phyloP scores from a whole-genome alignment of 64 coral and sea anemone species.

The Acropora tenuis region DNA sequence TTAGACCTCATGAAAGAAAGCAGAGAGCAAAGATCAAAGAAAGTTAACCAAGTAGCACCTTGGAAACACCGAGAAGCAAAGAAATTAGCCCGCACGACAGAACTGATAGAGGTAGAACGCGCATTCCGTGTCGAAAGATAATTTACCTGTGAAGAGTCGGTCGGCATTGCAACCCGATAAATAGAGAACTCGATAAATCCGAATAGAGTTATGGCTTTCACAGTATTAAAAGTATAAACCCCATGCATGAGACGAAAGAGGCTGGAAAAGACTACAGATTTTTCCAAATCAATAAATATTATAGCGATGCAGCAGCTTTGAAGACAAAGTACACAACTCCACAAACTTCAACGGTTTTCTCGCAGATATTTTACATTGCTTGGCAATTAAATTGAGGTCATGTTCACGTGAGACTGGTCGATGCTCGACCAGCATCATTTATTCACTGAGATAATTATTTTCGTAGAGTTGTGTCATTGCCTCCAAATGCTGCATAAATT shows the following conservation, averaged over 20 bases:
- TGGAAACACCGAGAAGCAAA: neutral
- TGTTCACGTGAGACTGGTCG: neutral
- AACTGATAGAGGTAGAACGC: neutral
- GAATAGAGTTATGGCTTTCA: neutral
- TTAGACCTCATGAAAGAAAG: neutral
- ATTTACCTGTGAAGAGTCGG: neutral
- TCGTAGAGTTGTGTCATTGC: neutral
- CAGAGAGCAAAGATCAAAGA: neutral
- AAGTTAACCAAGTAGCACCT: neutral
- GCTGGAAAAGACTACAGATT: neutral
- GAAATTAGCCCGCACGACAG: neutral
- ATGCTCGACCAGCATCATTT: neutral
- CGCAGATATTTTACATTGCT: neutral
- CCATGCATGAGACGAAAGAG: neutral
- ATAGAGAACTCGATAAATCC: neutral
- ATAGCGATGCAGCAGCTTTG: neutral
- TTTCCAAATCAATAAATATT: neutral
- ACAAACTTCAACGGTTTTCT: neutral
- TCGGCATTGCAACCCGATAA: too few relatives aligned
- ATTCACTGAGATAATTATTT: neutral
- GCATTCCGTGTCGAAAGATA: neutral
- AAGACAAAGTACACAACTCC: conserved; percentile 10
- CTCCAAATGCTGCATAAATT: neutral
- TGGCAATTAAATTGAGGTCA: neutral
- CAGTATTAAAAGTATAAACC: neutral